Base-by-base conservation (phyloP, 1,140 invertebrate genomes). In the Acyrthosiphon pisum region DNA sequence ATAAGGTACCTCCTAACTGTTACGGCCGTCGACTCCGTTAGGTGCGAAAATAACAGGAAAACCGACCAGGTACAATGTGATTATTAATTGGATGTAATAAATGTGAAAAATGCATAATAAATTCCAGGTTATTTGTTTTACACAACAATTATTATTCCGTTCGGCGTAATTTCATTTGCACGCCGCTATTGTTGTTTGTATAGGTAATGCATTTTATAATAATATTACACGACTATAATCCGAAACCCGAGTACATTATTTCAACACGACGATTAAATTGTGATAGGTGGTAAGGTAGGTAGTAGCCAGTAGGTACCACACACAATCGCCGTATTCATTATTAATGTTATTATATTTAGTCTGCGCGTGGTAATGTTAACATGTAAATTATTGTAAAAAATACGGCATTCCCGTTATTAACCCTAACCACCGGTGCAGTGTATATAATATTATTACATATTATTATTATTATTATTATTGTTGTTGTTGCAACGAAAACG, bases 151-250 rank as follows among this genome's bases (percentile, higher is more conserved):
- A 84, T 23, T 41, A 84, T 84, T 41, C 60, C 30, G 60, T 76
- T 76, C 30, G n/a, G 30, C 14, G 60, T 76, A 76, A 76, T 76
- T 76, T 76, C 60, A n/a, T 76, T 76, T 76, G n/a, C n/a, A 76
- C 60, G 0, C 60, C 18, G 30, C 60, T 76, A n/a, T 76, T 76
- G 60, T 76, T 76, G n/a, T 76, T 68, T 76, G 60, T 35, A 76
- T 76, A 76, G 60, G 60, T 76, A n/a, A n/a, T 76, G 60, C n/a
- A 76, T 76, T 76, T 76, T 76, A 76, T 76, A 76, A 76, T n/a
- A n/a, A n/a, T n/a, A n/a, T 76, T 76, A 76, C 60, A 30, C 14
- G 60, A 35, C 60, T 76, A 76, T 76, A 76, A 76, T 76, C 60
- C 60, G 60, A 76, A 76, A 76, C 60, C 60, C 60, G 60, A 76